Evolutionary conservation across 2,797 vertebrate species (phyloP).

Genomic region (Cichlasoma orientale): DNA sequence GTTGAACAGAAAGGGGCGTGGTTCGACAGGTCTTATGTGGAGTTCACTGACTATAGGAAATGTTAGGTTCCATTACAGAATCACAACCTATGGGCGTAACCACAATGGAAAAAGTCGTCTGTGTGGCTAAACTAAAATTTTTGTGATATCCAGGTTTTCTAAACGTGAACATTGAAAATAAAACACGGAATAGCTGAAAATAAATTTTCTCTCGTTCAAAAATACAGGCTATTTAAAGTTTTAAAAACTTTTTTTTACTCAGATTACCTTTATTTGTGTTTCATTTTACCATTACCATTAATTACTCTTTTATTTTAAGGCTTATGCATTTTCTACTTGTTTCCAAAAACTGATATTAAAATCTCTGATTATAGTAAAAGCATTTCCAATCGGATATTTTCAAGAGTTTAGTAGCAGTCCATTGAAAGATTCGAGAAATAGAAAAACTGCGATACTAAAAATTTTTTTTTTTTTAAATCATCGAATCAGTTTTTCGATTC

Average conservation of each 20-base stretch:
- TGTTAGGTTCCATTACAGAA: accelerated
- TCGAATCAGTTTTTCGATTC: no score
- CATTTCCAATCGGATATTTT: neutral
- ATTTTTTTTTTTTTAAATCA: no score
- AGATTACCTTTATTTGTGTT: neutral
- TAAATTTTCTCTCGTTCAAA: neutral
- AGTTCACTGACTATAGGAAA: conserved; percentile 42
- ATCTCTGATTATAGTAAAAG: neutral
- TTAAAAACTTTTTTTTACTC: neutral
- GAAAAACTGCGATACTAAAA: neutral
- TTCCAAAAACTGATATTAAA: neutral
- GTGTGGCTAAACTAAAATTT: neutral
- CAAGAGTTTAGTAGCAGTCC: neutral
- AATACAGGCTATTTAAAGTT: neutral
- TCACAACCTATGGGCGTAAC: neutral
- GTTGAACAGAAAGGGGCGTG: conserved; percentile 64
- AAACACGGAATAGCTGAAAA: no score
- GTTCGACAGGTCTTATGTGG: conserved; percentile 31
- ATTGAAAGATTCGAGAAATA: neutral
- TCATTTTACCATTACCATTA: neutral
- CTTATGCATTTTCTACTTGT: no score
- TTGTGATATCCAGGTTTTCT: neutral
- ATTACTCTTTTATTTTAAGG: neutral
- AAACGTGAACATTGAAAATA: neutral
- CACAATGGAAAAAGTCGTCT: neutral